Conservation (phyloP, 2,888 invertebrate species). For the Choreutis nemorana region DNA sequence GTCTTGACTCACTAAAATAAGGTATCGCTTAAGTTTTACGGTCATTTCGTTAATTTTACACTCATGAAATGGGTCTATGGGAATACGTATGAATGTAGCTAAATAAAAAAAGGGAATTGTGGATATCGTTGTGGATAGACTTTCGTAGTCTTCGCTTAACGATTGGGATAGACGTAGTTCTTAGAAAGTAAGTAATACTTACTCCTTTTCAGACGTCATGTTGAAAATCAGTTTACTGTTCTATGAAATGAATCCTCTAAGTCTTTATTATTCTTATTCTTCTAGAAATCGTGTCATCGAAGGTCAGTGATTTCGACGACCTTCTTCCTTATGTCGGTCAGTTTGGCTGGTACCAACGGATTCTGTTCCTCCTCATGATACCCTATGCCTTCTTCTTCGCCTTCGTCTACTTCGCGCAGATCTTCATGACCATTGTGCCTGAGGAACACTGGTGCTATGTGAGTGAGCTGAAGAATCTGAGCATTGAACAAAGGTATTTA, state of each 20-base stretch:
- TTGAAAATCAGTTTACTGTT: not conserved
- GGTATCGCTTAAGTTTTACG: too few relatives aligned
- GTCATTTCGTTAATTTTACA: too few relatives aligned
- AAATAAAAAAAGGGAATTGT: too few relatives aligned
- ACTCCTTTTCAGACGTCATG: not conserved
- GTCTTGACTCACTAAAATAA: too few relatives aligned
- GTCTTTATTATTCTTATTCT: not conserved
- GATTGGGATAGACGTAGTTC: too few relatives aligned
- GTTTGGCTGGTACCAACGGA: conserved; percentile 55
- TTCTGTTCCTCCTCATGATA: conserved; percentile 51
- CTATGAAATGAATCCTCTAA: not conserved
- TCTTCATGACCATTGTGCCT: conserved; percentile 53
- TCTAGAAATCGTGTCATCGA: not conserved
- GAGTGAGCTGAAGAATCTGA: conserved; percentile 29
- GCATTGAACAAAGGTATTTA: conserved; percentile 36
- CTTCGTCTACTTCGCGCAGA: conserved; percentile 54
- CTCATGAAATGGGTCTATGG: too few relatives aligned
- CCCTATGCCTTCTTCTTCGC: conserved; percentile 55
- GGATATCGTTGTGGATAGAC: too few relatives aligned
- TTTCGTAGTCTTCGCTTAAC: too few relatives aligned
- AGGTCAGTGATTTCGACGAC: conserved; percentile 44
- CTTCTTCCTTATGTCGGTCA: conserved; percentile 43
- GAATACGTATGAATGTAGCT: too few relatives aligned
- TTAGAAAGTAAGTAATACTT: not conserved
- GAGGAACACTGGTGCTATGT: conserved; percentile 47